These are phyloP conservation scores for Ailuropoda melanoleuca DNA, from an alignment of 2,113 vertebrate species.

Conservation along the genomic window DNA sequence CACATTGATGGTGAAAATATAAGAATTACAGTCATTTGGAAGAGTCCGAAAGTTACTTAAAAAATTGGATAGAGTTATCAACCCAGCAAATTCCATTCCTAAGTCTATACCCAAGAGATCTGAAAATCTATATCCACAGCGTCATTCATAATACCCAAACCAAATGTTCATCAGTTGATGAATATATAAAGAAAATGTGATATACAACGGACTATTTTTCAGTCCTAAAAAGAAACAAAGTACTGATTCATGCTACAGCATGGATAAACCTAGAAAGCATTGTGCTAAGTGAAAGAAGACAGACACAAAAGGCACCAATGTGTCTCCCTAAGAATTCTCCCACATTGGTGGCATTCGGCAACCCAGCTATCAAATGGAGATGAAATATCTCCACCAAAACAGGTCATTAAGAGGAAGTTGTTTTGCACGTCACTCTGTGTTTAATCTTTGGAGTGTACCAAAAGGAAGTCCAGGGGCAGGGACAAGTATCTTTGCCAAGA, in stretches of 20 bases:
- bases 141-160: conserved; percentile 1
- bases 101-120: background rate
- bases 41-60: background rate
- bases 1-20: background rate
- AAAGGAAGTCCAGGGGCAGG: background rate
- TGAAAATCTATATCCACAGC: background rate
- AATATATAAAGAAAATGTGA: background rate
- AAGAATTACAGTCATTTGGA: background rate
- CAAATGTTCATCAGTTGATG: background rate
- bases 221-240: background rate
- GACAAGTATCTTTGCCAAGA: background rate
- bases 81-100: background rate
- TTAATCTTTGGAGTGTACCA: background rate
- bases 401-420: background rate
- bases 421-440: background rate
- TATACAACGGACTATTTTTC: background rate
- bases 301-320: background rate
- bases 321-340: background rate
- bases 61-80: background rate
- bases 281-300: background rate
- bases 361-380: conserved; percentile 8
- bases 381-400: background rate
- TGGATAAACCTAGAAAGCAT: background rate
- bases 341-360: background rate
- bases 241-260: background rate